Evolutionary conservation across 1,140 invertebrate species (phyloP).

Genomic region (Drosophila triauraria): DNA sequence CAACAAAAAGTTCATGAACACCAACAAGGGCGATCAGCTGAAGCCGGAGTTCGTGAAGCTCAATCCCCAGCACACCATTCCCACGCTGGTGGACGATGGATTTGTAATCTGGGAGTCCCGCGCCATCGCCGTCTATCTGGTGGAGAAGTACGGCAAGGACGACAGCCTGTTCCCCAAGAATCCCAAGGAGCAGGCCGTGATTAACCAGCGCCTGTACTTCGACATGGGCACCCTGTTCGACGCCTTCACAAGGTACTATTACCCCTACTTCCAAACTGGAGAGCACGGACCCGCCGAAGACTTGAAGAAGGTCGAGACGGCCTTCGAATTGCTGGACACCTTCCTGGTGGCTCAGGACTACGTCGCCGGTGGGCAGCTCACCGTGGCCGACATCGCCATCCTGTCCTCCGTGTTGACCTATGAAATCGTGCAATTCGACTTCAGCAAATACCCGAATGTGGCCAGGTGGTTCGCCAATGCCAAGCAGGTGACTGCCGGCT

Average conservation of each 20-base stretch:
- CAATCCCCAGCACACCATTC: conserved; percentile 7
- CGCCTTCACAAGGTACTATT: conserved; percentile 7
- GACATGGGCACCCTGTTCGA: conserved; percentile 7
- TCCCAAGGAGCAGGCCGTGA: conserved; percentile 10
- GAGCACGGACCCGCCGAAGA: neutral
- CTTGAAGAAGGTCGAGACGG: conserved; percentile 1
- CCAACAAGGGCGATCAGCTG: conserved; percentile 5
- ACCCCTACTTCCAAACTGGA: conserved; percentile 1
- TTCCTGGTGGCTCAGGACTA: conserved; percentile 7
- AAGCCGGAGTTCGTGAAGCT: conserved; percentile 4
- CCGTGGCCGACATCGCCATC: neutral
- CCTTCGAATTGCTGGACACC: neutral
- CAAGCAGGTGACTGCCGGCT: conserved; percentile 6
- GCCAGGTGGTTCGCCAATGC: conserved; percentile 5
- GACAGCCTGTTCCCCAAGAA: conserved; percentile 7
- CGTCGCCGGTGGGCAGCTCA: neutral
- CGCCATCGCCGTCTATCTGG: neutral
- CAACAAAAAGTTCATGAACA: neutral
- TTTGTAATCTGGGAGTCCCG: conserved; percentile 5
- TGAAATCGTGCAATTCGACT: neutral
- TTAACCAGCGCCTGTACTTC: conserved; percentile 7
- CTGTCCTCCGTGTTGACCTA: neutral
- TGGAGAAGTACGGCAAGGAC: conserved; percentile 13
- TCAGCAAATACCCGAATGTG: conserved; percentile 9
- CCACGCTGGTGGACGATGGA: conserved; percentile 3